phyloP scores from a whole-genome alignment of 1,140 invertebrate genomes.

The Neodiprion virginianus region DNA sequence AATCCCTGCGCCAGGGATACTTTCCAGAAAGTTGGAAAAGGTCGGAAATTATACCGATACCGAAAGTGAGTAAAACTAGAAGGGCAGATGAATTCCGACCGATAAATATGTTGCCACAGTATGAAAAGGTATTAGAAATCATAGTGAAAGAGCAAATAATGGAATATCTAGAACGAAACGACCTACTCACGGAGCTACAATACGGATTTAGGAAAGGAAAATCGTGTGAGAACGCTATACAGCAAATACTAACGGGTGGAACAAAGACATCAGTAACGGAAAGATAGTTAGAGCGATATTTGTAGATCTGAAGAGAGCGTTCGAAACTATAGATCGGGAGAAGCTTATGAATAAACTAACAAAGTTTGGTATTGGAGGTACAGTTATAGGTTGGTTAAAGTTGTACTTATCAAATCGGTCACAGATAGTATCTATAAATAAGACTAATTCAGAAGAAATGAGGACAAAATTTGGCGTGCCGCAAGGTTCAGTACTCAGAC shows the following conservation, averaged over 20 bases:
- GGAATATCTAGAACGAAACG: neutral
- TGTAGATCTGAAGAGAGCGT: slow-evolving; percentile 27
- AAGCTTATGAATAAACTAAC: neutral
- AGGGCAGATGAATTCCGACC: neutral
- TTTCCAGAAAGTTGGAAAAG: neutral
- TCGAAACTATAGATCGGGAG: slow-evolving; percentile 31
- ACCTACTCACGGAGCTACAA: neutral
- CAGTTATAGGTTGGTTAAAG: neutral
- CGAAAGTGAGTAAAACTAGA: neutral
- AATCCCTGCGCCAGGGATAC: neutral
- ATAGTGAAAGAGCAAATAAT: neutral
- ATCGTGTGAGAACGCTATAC: neutral
- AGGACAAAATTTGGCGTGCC: neutral
- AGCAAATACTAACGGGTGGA: slow-evolving; percentile 18
- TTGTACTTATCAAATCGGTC: neutral
- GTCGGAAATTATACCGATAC: slow-evolving; percentile 4
- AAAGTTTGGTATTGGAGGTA: neutral
- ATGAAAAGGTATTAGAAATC: neutral
- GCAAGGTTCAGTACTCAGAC: neutral
- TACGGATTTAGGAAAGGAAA: neutral
- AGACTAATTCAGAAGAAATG: neutral
- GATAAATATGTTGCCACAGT: neutral
- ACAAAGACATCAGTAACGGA: slow-evolving; percentile 16
- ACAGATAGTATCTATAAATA: neutral
- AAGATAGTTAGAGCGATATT: slow-evolving; percentile 27